phyloP scores from a whole-genome alignment of 1,140 invertebrate genomes.

The Saccostrea glomerata region DNA sequence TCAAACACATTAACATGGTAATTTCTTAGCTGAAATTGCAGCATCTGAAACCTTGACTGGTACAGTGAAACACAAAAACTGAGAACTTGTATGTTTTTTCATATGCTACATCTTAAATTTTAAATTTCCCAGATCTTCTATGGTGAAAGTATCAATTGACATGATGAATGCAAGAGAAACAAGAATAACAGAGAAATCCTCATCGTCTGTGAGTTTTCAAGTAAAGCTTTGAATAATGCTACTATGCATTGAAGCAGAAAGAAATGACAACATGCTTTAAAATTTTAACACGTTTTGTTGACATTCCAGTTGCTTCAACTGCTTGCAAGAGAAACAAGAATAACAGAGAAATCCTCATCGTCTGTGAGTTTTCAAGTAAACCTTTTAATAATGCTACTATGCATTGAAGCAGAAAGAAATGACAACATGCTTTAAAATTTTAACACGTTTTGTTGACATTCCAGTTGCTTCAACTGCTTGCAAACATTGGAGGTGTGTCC shows the following conservation, averaged over 20 bases:
- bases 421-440: neutral
- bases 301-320: conserved; percentile 48
- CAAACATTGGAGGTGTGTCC: conserved; percentile 49
- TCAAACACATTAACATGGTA: no score
- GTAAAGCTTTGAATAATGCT: neutral
- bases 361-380: neutral
- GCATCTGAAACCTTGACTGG: no score
- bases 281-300: neutral
- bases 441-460: neutral
- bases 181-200: neutral
- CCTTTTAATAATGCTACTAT: neutral
- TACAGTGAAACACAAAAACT: no score
- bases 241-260: neutral
- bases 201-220: neutral
- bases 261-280: neutral
- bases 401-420: neutral
- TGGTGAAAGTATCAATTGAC: neutral
- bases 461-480: conserved; percentile 47
- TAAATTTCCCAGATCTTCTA: neutral
- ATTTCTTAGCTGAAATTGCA: no score
- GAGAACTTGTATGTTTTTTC: no score
- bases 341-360: conserved; percentile 23
- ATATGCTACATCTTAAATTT: neutral
- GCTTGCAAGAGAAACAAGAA: conserved; percentile 28
- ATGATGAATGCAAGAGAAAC: neutral